Percentiles rank a stretch among this genome's conserved stretches.
Evolutionary conservation across 2,888 invertebrate genomes (phyloP).

Genomic region (Caenorhabditis sp.): DNA sequence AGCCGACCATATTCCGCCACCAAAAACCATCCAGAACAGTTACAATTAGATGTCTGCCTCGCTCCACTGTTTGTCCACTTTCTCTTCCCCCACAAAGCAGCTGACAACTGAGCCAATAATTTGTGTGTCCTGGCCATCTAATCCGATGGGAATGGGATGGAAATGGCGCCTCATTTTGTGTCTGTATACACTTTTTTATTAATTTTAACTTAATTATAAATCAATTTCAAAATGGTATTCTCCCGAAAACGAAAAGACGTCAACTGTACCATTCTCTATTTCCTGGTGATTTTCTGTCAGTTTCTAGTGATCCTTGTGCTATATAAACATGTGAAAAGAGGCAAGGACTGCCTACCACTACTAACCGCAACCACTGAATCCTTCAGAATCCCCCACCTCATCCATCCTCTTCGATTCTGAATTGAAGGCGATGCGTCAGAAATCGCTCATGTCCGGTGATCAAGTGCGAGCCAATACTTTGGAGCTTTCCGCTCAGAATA

Average conservation of each 20-base stretch:
- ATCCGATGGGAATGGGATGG: too few relatives aligned
- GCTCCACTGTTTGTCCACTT: background rate
- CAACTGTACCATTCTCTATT: conserved; percentile 14
- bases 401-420: too few relatives aligned
- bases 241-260: conserved; percentile 30
- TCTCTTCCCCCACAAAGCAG: too few relatives aligned
- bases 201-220: background rate
- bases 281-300: conserved; percentile 31
- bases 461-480: background rate
- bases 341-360: too few relatives aligned
- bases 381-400: too few relatives aligned
- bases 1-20: conserved; percentile 46
- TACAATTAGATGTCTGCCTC: background rate
- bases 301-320: conserved; percentile 27
- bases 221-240: conserved; percentile 30
- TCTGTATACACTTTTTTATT: background rate
- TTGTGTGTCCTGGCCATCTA: too few relatives aligned
- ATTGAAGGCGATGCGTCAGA: conserved; percentile 40
- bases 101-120: conserved; percentile 18
- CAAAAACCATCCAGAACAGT: background rate
- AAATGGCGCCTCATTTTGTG: too few relatives aligned
- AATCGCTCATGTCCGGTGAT: background rate
- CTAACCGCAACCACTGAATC: too few relatives aligned
- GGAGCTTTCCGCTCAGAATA: conserved; percentile 19
- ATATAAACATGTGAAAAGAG: conserved; percentile 17